Evolutionary conservation across 2,797 vertebrate species (phyloP).

Genomic region (Ptychadena robeensis): DNA sequence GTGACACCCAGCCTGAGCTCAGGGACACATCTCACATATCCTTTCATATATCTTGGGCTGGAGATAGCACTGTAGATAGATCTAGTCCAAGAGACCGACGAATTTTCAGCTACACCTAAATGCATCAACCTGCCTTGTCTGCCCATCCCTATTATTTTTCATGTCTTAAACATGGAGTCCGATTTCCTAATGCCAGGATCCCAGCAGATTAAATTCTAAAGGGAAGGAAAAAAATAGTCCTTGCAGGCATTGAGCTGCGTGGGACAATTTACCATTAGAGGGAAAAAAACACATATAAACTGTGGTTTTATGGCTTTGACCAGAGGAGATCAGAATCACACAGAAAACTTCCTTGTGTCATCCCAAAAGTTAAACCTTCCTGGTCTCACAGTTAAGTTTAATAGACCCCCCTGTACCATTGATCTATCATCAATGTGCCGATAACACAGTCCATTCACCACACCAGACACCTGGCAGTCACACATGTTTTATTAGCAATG

Average conservation of each 20-base stretch:
- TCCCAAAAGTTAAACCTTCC: constrained; percentile 34
- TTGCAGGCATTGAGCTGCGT: constrained; percentile 48
- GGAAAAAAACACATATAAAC: constrained; percentile 28
- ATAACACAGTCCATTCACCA: constrained; percentile 21
- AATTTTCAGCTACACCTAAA: constrained; percentile 1
- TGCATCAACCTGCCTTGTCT: constrained; percentile 12
- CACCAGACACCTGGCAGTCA: constrained; percentile 46
- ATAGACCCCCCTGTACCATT: constrained; percentile 36
- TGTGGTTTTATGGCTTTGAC: constrained; percentile 50
- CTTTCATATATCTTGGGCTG: not conserved
- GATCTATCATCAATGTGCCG: constrained; percentile 35
- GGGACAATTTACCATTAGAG: constrained; percentile 57
- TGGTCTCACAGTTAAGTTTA: constrained; percentile 29
- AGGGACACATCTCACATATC: constrained; percentile 36
- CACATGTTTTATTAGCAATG: constrained; percentile 32
- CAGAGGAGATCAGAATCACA: constrained; percentile 43
- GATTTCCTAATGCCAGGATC: not conserved
- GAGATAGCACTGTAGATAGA: constrained; percentile 37
- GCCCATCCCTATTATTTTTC: not conserved
- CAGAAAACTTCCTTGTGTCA: constrained; percentile 32
- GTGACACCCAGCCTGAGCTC: constrained; percentile 61
- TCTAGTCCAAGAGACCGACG: not conserved
- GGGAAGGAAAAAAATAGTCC: constrained; percentile 3
- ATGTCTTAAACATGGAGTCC: constrained; percentile 7
- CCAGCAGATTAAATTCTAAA: constrained; percentile 43